Conservation (phyloP, 2,113 vertebrate species). For the Puffinus mauretanicus region DNA sequence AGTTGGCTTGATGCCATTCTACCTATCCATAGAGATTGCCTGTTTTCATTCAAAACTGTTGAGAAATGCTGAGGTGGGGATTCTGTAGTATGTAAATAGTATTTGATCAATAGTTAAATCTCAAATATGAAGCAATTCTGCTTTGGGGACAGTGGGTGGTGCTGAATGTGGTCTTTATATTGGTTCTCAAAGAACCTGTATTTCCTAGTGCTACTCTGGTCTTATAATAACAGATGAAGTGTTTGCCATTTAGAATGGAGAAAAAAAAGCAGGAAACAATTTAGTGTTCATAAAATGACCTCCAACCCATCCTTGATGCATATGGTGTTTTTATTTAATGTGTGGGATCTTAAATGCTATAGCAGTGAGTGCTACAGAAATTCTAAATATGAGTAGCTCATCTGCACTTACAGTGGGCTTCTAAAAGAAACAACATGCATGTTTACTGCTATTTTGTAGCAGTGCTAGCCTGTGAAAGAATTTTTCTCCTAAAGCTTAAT, state of each 20-base stretch:
- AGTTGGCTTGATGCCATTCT: background rate
- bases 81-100: background rate
- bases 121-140: background rate
- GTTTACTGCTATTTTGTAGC: background rate
- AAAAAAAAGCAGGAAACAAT: background rate
- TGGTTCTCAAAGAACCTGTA: background rate
- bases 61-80: background rate
- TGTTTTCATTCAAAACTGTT: background rate
- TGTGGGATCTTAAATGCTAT: background rate
- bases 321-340: background rate
- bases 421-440: background rate
- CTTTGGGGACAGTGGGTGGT: background rate
- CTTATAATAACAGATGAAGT: background rate
- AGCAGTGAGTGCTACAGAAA: background rate
- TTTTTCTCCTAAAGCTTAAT: constrained; percentile 24
- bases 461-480: background rate
- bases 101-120: background rate
- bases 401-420: background rate
- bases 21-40: background rate
- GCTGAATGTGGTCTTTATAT: background rate
- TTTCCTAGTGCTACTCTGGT: background rate
- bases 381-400: background rate
- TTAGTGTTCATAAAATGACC: background rate
- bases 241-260: background rate
- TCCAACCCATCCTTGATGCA: background rate